These are phyloP conservation scores for Bagarius yarrelli DNA, from an alignment of 2,113 vertebrate species.

Conservation along the genomic window DNA sequence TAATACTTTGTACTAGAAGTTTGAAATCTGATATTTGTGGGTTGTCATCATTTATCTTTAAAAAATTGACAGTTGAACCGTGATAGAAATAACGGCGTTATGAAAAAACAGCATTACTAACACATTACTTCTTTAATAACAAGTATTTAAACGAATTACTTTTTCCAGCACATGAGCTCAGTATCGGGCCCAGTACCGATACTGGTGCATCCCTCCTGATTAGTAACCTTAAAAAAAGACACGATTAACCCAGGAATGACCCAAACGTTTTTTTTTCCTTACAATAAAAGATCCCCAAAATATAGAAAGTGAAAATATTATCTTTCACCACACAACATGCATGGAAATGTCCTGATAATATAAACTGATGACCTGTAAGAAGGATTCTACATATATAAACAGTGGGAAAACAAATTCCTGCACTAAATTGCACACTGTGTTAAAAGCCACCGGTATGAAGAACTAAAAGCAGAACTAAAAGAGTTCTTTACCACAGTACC, in stretches of 20 bases:
- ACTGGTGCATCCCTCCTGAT: slow-evolving; percentile 6
- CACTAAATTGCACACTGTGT: slow-evolving; percentile 69
- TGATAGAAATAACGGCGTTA: too few species aligned
- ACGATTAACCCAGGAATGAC: slow-evolving; percentile 17
- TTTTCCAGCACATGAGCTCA: background rate
- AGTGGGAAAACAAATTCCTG: slow-evolving; percentile 62
- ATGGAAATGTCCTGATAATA: background rate
- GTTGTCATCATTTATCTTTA: too few species aligned
- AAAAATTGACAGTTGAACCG: too few species aligned
- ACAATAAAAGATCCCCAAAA: background rate
- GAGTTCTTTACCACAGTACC: slow-evolving; percentile 36
- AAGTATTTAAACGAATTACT: too few species aligned
- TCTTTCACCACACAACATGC: background rate
- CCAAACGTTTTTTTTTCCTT: background rate
- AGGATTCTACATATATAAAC: slow-evolving; percentile 61
- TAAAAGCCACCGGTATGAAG: slow-evolving; percentile 56
- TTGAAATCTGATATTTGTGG: too few species aligned
- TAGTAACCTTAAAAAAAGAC: slow-evolving; percentile 33
- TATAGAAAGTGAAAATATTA: background rate
- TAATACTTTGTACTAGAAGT: too few species aligned
- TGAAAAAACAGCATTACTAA: too few species aligned
- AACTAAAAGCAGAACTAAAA: slow-evolving; percentile 49
- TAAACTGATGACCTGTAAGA: background rate
- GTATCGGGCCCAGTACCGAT: too few species aligned
- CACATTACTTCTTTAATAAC: too few species aligned